phyloP scores from a whole-genome alignment of 2,797 vertebrate species.

The Decapterus maruadsi region DNA sequence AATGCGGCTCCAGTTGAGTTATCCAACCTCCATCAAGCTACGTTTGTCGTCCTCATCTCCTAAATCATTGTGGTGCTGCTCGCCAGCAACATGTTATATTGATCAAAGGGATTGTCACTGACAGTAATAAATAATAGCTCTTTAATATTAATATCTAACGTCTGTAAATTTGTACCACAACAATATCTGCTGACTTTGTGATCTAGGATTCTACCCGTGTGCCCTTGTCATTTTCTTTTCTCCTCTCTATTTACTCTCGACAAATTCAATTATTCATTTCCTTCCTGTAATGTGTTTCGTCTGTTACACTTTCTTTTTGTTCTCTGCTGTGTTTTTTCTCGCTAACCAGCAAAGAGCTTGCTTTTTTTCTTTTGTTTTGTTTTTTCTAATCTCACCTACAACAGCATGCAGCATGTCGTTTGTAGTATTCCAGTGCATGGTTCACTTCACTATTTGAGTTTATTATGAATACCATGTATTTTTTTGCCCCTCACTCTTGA shows the following conservation, averaged over 20 bases:
- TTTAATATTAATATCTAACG: neutral
- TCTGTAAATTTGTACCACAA: neutral
- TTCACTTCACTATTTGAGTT: neutral
- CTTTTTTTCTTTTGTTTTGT: too few relatives aligned
- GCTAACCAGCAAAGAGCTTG: neutral
- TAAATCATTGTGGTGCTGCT: constrained; percentile 8
- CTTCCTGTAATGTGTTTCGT: constrained; percentile 25
- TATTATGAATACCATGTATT: neutral
- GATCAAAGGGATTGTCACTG: neutral
- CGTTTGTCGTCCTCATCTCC: neutral
- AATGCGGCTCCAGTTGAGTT: neutral
- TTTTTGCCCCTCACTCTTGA: neutral
- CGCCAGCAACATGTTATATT: constrained; percentile 2
- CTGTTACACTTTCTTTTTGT: constrained; percentile 15
- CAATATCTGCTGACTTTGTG: neutral
- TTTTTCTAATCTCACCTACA: neutral
- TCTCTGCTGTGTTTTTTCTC: neutral
- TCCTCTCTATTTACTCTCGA: constrained; percentile 8
- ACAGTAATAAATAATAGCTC: neutral
- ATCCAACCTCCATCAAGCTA: neutral
- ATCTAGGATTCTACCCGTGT: constrained; percentile 6
- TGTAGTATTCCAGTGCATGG: neutral
- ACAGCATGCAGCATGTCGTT: neutral
- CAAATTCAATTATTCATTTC: constrained; percentile 28
- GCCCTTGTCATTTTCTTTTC: constrained; percentile 18